Evolutionary conservation across 2,113 vertebrate species (phyloP).

Genomic region (Thermophis baileyi): DNA sequence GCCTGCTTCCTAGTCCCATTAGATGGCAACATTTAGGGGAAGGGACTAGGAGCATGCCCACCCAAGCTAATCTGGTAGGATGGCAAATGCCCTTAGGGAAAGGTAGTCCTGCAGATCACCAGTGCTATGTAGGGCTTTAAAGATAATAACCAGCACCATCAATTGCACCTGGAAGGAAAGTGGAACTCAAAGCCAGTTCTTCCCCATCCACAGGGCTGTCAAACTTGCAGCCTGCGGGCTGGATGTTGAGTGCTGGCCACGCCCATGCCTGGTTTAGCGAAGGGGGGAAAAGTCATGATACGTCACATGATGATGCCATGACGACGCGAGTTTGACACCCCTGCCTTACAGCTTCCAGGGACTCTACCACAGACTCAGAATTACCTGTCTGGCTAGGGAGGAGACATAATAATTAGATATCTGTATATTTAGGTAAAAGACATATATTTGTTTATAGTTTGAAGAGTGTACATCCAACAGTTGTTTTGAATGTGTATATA

Average conservation of each 20-base stretch:
- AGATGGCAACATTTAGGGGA: neutral
- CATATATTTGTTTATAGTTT: neutral
- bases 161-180: neutral
- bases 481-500: neutral
- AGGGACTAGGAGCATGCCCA: neutral
- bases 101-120: neutral
- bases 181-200: neutral
- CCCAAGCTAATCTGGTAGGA: neutral
- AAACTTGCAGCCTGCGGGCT: too few relatives aligned
- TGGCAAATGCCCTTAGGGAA: neutral
- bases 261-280: too few relatives aligned
- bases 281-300: too few relatives aligned
- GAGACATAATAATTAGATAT: too few relatives aligned
- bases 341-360: too few relatives aligned
- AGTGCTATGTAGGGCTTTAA: too few relatives aligned
- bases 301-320: rapidly evolving
- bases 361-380: too few relatives aligned
- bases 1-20: neutral
- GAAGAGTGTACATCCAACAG: neutral
- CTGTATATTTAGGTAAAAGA: neutral
- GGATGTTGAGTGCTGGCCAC: too few relatives aligned
- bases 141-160: neutral
- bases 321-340: too few relatives aligned
- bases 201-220: too few relatives aligned
- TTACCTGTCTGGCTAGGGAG: too few relatives aligned